These are phyloP conservation scores for Dendroctonus valens DNA, from an alignment of 1,140 invertebrate genomes.

Conservation along the genomic window DNA sequence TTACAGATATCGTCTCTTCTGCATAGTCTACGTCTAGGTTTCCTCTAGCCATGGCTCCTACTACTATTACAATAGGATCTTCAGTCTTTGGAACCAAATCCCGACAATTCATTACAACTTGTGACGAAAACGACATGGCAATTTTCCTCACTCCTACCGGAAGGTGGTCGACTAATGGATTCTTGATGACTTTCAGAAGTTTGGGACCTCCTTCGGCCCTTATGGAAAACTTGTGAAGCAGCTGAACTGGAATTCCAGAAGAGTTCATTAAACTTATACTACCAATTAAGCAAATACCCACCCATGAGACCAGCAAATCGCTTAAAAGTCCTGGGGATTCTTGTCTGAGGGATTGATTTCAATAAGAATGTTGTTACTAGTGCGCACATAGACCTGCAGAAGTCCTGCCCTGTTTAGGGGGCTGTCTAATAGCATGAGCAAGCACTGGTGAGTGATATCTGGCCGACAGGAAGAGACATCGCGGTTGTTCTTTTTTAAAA, in stretches of 20 bases:
- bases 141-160: constrained; percentile 85
- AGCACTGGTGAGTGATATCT: constrained; percentile 93
- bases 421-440: constrained; percentile 95
- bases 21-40: constrained; percentile 88
- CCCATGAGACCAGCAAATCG: constrained; percentile 98
- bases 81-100: constrained; percentile 80
- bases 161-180: constrained; percentile 92
- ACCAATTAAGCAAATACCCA: constrained; percentile 52
- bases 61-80: constrained; percentile 83
- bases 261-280: constrained; percentile 4
- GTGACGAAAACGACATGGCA: constrained; percentile 85
- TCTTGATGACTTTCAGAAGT: constrained; percentile 95
- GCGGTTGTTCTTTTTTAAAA: constrained; percentile 82
- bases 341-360: constrained; percentile 98
- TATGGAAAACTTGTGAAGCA: constrained; percentile 92
- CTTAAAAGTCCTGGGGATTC: constrained; percentile 97
- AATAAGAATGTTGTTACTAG: constrained; percentile 94
- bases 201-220: constrained; percentile 89
- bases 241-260: constrained; percentile 75
- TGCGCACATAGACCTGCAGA: constrained; percentile 92
- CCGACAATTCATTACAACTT: constrained; percentile 70
- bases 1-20: constrained; percentile 89
- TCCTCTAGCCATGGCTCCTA: constrained; percentile 98
- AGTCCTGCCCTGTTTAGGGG: constrained; percentile 90
- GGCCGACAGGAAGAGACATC: constrained; percentile 84